A percentile compares a stretch with the other conserved stretches of the same genome.
phyloP scores from a whole-genome alignment of 2,888 invertebrate species.

The Chymomyza procnemis region DNA sequence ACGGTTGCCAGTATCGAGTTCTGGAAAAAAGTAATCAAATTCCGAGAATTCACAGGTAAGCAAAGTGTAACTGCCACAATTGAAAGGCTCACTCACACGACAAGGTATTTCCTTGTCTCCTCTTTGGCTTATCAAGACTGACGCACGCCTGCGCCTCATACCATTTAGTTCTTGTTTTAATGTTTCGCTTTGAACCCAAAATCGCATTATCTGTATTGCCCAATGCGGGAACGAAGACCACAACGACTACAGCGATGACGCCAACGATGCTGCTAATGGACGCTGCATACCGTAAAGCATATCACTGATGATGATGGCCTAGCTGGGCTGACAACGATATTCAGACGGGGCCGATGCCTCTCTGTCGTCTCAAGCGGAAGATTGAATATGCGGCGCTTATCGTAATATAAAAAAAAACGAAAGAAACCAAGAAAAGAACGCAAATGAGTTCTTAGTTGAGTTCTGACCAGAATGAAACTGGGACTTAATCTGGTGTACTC shows the following conservation, averaged over 20 bases:
- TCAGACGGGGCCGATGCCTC: conserved; percentile 39
- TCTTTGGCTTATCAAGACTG: conserved; percentile 67
- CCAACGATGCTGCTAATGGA: conserved; percentile 60
- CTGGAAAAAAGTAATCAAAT: conserved; percentile 76
- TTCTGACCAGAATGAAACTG: not conserved
- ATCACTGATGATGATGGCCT: conserved; percentile 59
- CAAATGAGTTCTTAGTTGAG: not conserved
- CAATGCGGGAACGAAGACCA: conserved; percentile 37
- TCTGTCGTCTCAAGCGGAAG: conserved; percentile 56
- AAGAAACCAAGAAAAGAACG: conserved; percentile 22
- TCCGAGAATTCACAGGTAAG: conserved; percentile 75
- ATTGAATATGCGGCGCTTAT: conserved; percentile 77
- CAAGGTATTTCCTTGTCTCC: conserved; percentile 76
- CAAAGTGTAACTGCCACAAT: conserved; percentile 56
- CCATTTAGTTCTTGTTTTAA: conserved; percentile 52
- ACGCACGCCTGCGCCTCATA: conserved; percentile 70
- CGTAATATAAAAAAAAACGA: conserved; percentile 48
- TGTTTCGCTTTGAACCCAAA: conserved; percentile 43
- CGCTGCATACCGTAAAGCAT: conserved; percentile 61
- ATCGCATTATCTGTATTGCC: conserved; percentile 62
- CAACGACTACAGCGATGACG: conserved; percentile 25
- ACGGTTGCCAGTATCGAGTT: conserved; percentile 55
- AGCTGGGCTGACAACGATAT: conserved; percentile 18
- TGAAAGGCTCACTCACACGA: conserved; percentile 16
- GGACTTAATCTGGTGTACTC: not conserved